These are phyloP conservation scores for Diaperis boleti DNA, from an alignment of 2,888 invertebrate species.

Conservation along the genomic window DNA sequence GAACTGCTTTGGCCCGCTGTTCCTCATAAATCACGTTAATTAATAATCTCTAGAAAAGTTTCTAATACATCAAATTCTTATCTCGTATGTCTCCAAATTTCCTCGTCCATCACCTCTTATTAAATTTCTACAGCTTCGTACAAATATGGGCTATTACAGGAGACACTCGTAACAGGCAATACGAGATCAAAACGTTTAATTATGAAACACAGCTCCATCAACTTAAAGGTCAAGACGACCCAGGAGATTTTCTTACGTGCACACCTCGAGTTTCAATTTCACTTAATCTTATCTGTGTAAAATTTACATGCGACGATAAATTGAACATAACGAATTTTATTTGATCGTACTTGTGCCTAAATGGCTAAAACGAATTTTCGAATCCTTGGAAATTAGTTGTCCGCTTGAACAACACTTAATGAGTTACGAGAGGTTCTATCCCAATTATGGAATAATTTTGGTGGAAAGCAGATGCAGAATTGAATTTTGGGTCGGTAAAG, in stretches of 20 bases:
- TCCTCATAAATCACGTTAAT: too few relatives aligned
- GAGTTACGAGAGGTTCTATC: constrained; percentile 30
- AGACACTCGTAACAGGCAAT: constrained; percentile 6
- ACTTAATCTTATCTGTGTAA: neutral
- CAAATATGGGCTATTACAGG: neutral
- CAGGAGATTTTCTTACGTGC: neutral
- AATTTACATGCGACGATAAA: neutral
- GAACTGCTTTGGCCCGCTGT: too few relatives aligned
- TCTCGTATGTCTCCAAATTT: too few relatives aligned
- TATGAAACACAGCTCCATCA: constrained; percentile 14
- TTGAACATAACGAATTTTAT: too few relatives aligned
- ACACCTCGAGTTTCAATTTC: neutral
- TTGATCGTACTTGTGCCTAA: too few relatives aligned
- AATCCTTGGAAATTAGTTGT: constrained; percentile 17
- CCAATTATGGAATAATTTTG: constrained; percentile 32
- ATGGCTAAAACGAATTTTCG: neutral
- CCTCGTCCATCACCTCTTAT: neutral
- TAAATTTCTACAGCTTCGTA: constrained; percentile 1
- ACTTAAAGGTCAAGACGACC: constrained; percentile 4
- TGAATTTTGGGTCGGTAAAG: constrained; percentile 16
- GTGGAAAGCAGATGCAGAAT: constrained; percentile 16
- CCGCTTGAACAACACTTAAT: constrained; percentile 26
- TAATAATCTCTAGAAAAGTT: too few relatives aligned
- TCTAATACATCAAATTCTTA: too few relatives aligned
- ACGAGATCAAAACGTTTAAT: constrained; percentile 29